Evolutionary conservation across 92 coral and sea anemone species (phyloP), one percentile per base, ranked within the genome.

Genomic region (Montipora capitata): DNA sequence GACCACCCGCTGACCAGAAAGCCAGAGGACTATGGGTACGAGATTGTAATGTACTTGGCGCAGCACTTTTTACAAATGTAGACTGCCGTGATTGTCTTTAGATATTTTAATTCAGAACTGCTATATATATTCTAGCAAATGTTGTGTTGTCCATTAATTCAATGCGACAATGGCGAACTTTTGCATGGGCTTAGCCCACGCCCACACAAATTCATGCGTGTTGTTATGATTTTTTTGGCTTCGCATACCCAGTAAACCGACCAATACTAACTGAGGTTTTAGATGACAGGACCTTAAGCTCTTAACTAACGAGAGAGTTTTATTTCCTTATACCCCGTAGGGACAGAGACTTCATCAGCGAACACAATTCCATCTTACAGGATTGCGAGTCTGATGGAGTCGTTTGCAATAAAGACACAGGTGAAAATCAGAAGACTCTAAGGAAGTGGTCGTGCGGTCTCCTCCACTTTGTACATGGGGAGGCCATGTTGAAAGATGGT

Each of bases 361-460:
- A 73, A 38, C 61, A 73, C 39, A 20, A 73, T 45, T n/a, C 78
- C 40, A 73, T 73, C 41, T 51, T 73, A 10, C 40, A 45, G 40
- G 61, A 73, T 7, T 73, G 62, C 40, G 78, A 73, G 68, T 11
- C 40, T 17, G 68, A 81, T n/a, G 40, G 51, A 45, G 77, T 17
- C 44, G 35, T 38, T 18, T 86, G 85, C 59, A 86, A 86, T 42
- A 86, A 86, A 51, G 90, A 86, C 20, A 86, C 84, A 2, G 90
- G 90, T 15, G 85, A 86, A 77, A 77, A 27, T 16, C 90, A 86
- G 65, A 86, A 68, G 63, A 48, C 74, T 63, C 82, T 85, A 10
- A 65, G 84, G 15, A 85, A 85, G 51, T 86, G 90, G 90, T 86
- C 90, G 5, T 40, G 85, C 41, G 90, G 90, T 7, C 85, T 86